Evolutionary conservation across 1,140 invertebrate genomes (phyloP), one percentile per base, ranked within the genome.

Genomic region (Vanessa atalanta): DNA sequence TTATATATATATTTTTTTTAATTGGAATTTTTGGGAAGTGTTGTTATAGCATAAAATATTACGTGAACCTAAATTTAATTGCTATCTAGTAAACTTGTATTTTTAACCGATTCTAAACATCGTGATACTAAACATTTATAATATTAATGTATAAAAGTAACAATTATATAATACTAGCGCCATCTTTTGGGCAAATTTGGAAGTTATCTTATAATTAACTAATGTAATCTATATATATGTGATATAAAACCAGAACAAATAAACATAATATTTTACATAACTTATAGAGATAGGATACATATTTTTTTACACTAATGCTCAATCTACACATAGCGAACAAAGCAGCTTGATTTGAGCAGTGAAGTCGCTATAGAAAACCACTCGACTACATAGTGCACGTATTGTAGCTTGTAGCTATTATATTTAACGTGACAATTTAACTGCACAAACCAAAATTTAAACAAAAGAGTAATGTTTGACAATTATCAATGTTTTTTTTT

Each of bases 141-240:
- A 51, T 50, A 66, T 66, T 50, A 66, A 66, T 66, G 65, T 66
- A 66, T 66, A 66, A 66, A 66, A 66, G 65, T 66, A 66, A 66
- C 65, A 66, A 66, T 57, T 57, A 23, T 51, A 51, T 37, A 51
- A 48, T 51, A 66, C 65, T 66, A 66, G 65, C 65, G 65, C 47
- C 65, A 66, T 51, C 65, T 66, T 7, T 50, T 16, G 20, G 43
- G 23, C 57, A 26, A 37, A 61, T 51, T 66, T 66, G 65, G 65
- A 66, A 66, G 65, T 23, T 66, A 61, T 61, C 57, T 61, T 61
- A 61, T 37, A 14, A 61, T 61, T 31, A 31, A 37, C 31, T 31
- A 61, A 31, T 61, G 13, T 37, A 15, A 6, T 23, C 31, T 61
- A 61, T 31, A 61, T 61, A 53, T 13, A 14, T 50, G 2, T 50